phyloP scores from a whole-genome alignment of 2,888 invertebrate species.

The Apamea sordens region DNA sequence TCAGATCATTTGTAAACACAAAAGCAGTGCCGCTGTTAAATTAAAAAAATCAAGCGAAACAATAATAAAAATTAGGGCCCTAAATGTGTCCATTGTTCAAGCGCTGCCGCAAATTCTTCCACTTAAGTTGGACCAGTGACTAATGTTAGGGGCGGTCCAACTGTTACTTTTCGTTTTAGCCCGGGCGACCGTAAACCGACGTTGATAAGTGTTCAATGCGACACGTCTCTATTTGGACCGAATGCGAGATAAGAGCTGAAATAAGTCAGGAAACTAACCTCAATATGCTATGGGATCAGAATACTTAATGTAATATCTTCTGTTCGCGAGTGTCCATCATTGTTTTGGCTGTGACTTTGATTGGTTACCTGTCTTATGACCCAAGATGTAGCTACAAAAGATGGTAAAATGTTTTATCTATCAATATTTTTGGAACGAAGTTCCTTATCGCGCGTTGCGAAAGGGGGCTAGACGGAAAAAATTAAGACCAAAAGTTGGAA shows the following conservation, averaged over 20 bases:
- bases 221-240: conserved; percentile 79
- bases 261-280: conserved; percentile 75
- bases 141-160: conserved; percentile 78
- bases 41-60: conserved; percentile 30
- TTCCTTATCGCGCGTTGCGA: no score
- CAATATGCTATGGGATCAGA: conserved; percentile 63
- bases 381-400: conserved; percentile 4
- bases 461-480: no score
- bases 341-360: conserved; percentile 25
- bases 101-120: conserved; percentile 81
- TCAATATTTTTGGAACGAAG: no score
- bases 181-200: conserved; percentile 81
- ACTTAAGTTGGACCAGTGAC: conserved; percentile 81
- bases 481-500: no score
- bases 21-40: not conserved
- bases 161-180: conserved; percentile 83
- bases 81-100: conserved; percentile 78
- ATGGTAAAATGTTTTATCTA: conserved; percentile 8
- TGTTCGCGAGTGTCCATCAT: conserved; percentile 28
- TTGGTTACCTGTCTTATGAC: conserved; percentile 16
- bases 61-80: conserved; percentile 68
- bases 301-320: conserved; percentile 62
- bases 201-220: conserved; percentile 83
- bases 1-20: conserved; percentile 11
- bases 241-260: conserved; percentile 78